Evolutionary conservation across 2,797 vertebrate species (phyloP).

Genomic region (Malurus leucopterus): DNA sequence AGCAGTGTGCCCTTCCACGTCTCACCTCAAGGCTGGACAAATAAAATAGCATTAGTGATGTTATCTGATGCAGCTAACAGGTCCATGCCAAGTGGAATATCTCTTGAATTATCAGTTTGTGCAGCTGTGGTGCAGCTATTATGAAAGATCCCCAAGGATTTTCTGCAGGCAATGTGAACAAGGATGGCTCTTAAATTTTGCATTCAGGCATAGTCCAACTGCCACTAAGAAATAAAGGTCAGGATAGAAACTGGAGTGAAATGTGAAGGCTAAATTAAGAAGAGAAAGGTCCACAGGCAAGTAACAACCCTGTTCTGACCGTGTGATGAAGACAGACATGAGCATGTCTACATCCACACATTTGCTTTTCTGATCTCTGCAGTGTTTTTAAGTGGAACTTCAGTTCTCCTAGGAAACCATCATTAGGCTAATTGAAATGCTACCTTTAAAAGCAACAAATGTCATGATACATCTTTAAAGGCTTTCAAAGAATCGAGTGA

Average conservation of each 20-base stretch:
- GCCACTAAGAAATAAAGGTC: background rate
- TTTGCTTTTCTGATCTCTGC: background rate
- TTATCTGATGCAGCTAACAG: background rate
- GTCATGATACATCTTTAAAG: background rate
- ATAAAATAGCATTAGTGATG: background rate
- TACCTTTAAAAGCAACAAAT: slow-evolving; percentile 14
- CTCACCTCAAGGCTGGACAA: background rate
- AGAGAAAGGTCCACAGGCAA: background rate
- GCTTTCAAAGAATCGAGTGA: background rate
- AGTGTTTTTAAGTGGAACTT: background rate
- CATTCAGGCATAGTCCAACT: background rate
- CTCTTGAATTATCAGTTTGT: background rate
- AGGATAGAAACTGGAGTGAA: background rate
- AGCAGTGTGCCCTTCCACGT: background rate
- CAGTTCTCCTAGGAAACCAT: slow-evolving; percentile 43
- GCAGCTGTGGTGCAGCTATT: background rate
- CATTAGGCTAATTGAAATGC: slow-evolving; percentile 26
- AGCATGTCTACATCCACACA: background rate
- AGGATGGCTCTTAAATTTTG: background rate
- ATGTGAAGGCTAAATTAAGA: background rate
- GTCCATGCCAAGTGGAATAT: background rate
- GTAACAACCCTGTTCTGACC: background rate
- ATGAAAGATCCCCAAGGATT: background rate
- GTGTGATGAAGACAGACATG: background rate
- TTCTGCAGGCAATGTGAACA: background rate